Evolutionary conservation across 2,888 invertebrate genomes (phyloP).

Genomic region (Gymnosoma rotundatum): DNA sequence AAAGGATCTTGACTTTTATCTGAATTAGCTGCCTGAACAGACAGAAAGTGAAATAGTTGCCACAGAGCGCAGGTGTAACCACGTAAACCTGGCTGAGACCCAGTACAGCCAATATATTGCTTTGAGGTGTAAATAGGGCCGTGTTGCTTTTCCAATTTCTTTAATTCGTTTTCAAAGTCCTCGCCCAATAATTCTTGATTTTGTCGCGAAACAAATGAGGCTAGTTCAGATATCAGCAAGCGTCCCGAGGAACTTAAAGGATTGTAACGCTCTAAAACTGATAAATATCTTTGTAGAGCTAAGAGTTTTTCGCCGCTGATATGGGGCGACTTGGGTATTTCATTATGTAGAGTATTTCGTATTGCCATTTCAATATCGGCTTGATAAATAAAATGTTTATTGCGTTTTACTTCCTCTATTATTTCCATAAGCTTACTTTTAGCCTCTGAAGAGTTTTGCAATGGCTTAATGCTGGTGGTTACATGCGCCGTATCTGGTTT

Average conservation of each 20-base stretch:
- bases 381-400: conserved; percentile 87
- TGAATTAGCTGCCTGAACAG: conserved; percentile 87
- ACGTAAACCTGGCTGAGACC: conserved; percentile 87
- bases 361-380: conserved; percentile 94
- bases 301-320: conserved; percentile 88
- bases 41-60: conserved; percentile 96
- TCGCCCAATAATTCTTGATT: conserved; percentile 84
- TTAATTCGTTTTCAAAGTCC: conserved; percentile 84
- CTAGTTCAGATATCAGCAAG: conserved; percentile 85
- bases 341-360: conserved; percentile 91
- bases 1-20: conserved; percentile 84
- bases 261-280: conserved; percentile 89
- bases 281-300: conserved; percentile 89
- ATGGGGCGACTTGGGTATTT: conserved; percentile 88
- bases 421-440: conserved; percentile 64
- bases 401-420: conserved; percentile 76
- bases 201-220: conserved; percentile 83
- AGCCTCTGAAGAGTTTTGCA: neutral
- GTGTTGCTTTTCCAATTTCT: conserved; percentile 84
- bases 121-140: conserved; percentile 82
- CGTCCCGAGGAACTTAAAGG: conserved; percentile 89
- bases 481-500: conserved; percentile 56
- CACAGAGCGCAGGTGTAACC: conserved; percentile 98
- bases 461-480: neutral
- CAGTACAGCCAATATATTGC: conserved; percentile 91